A percentile compares a stretch with the other conserved stretches of the same genome.
Conservation (phyloP, 2,888 invertebrate genomes). For the Leptarthrus brevirostris region DNA sequence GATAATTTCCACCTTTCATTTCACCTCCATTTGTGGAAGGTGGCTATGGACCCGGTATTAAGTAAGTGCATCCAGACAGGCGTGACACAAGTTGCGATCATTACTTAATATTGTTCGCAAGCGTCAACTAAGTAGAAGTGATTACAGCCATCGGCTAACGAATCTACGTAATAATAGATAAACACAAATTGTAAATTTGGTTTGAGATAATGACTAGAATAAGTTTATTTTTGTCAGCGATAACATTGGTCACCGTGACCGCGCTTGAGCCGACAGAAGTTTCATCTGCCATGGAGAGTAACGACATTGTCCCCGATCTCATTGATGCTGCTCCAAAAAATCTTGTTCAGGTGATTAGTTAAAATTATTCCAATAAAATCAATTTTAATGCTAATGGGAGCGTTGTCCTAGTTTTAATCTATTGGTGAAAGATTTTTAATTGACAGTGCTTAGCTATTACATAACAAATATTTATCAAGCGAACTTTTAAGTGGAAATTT, state of each 20-base stretch:
- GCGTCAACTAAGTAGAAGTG: neutral
- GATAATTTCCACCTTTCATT: conserved; percentile 24
- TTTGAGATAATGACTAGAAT: conserved; percentile 1
- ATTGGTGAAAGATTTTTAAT: too few species aligned
- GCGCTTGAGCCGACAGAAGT: conserved; percentile 4
- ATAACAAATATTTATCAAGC: too few species aligned
- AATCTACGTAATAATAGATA: too few species aligned
- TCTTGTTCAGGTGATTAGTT: conserved; percentile 61
- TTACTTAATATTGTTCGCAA: conserved; percentile 1
- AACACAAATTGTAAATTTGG: neutral
- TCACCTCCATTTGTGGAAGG: neutral
- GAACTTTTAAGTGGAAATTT: too few species aligned
- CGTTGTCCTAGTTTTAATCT: too few species aligned
- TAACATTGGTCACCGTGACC: neutral
- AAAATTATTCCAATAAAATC: too few species aligned
- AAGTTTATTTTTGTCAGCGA: neutral
- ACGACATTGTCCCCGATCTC: conserved; percentile 53
- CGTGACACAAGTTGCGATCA: conserved; percentile 6
- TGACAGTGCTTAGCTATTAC: too few species aligned
- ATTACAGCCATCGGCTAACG: neutral
- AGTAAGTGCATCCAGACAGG: too few species aligned
- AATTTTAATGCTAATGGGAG: too few species aligned
- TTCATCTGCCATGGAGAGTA: conserved; percentile 10
- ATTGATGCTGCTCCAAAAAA: conserved; percentile 50
- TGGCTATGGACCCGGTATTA: too few species aligned